Evolutionary conservation across 2,797 vertebrate species (phyloP).

Genomic region (Pteropus rufus): DNA sequence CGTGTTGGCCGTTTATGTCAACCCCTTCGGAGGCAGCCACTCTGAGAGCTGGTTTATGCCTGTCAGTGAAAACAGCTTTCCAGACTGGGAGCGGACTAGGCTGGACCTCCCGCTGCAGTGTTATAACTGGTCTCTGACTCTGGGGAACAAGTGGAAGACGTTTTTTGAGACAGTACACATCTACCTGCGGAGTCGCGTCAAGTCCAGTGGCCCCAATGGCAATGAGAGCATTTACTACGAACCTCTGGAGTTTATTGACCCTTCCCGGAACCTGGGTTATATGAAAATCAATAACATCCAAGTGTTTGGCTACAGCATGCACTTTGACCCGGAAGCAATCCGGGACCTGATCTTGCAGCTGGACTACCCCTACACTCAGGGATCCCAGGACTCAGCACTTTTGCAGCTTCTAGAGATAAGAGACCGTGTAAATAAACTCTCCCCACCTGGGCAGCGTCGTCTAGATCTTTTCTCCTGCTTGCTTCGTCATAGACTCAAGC

Average conservation of each 20-base stretch:
- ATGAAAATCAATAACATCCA: slow-evolving; percentile 99
- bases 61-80: slow-evolving; percentile 92
- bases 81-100: slow-evolving; percentile 95
- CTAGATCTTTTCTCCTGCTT: slow-evolving; percentile 97
- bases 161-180: slow-evolving; percentile 99
- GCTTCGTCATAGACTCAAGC: slow-evolving; percentile 95
- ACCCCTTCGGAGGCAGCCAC: slow-evolving; percentile 97
- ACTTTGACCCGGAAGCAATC: slow-evolving; percentile 97
- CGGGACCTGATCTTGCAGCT: slow-evolving; percentile 96
- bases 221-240: slow-evolving; percentile 95
- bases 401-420: slow-evolving; percentile 95
- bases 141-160: slow-evolving; percentile 98
- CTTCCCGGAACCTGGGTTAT: slow-evolving; percentile 94
- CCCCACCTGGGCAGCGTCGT: slow-evolving; percentile 92
- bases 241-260: slow-evolving; percentile 93
- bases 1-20: slow-evolving; percentile 93
- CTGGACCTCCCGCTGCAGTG: slow-evolving; percentile 97
- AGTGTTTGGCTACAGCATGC: slow-evolving; percentile 99
- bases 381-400: slow-evolving; percentile 96
- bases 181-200: slow-evolving; percentile 95
- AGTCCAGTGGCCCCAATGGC: slow-evolving; percentile 86
- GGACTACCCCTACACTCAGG: slow-evolving; percentile 97
- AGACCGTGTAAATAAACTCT: slow-evolving; percentile 95
- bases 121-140: slow-evolving; percentile 96
- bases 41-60: slow-evolving; percentile 99